Percentiles rank a stretch among this genome's conserved stretches.
These are phyloP conservation scores for Euwallacea fornicatus DNA, from an alignment of 1,140 invertebrate species.

Conservation along the genomic window DNA sequence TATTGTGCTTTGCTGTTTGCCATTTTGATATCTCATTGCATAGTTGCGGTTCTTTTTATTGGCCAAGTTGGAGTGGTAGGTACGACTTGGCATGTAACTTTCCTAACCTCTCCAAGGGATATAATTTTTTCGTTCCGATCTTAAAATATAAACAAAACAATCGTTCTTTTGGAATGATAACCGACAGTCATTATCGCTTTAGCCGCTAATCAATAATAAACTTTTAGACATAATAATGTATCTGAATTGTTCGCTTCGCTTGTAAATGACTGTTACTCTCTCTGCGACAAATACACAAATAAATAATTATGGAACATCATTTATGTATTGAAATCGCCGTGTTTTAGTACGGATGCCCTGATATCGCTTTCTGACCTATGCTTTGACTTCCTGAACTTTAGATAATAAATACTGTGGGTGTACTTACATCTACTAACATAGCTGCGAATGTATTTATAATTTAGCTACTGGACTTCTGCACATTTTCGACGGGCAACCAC, in stretches of 20 bases:
- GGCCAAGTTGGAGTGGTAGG: background rate
- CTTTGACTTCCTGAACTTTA: constrained; percentile 26
- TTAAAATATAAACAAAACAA: background rate
- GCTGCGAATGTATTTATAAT: too few species aligned
- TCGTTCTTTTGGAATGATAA: background rate
- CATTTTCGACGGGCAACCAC: too few species aligned
- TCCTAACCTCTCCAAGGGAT: background rate
- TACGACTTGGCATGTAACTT: constrained; percentile 13
- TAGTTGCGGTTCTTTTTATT: constrained; percentile 10
- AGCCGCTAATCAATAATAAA: background rate
- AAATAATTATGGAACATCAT: too few species aligned
- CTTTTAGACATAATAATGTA: background rate
- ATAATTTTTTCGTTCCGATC: background rate
- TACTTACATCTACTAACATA: too few species aligned
- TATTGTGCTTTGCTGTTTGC: constrained; percentile 12
- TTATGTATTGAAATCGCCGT: constrained; percentile 13
- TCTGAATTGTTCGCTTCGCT: too few species aligned
- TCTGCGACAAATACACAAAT: too few species aligned
- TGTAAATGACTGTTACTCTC: too few species aligned
- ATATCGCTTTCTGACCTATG: constrained; percentile 22
- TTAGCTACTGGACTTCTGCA: too few species aligned
- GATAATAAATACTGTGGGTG: constrained; percentile 15
- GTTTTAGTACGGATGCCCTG: constrained; percentile 24
- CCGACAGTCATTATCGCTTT: background rate
- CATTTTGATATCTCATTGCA: constrained; percentile 20